Evolutionary conservation across 1,140 invertebrate species (phyloP).

Genomic region (Argopecten irradians): DNA sequence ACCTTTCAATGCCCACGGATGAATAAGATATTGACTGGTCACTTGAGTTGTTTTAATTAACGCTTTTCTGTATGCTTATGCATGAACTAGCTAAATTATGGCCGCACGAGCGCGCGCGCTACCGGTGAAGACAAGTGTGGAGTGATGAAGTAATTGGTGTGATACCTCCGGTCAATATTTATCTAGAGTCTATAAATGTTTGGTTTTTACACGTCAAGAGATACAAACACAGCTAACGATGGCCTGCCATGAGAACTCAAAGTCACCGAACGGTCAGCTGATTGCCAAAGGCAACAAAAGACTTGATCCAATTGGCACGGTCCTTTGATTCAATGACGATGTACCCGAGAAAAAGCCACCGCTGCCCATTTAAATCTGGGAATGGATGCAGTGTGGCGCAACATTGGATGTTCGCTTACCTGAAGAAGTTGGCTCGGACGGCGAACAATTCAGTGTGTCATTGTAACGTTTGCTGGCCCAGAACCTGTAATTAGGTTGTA

Average conservation of each 20-base stretch:
- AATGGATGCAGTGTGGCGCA: conserved; percentile 3
- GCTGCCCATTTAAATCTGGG: not conserved
- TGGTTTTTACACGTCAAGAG: conserved; percentile 2
- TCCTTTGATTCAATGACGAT: not conserved
- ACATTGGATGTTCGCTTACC: not conserved
- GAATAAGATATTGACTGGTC: not conserved
- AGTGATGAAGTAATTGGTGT: conserved; percentile 18
- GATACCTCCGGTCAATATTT: not conserved
- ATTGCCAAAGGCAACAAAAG: conserved; percentile 21
- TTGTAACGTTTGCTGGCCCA: not conserved
- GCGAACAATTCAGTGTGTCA: not conserved
- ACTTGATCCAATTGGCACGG: conserved; percentile 9
- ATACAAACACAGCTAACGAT: conserved; percentile 17
- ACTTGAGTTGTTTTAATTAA: not conserved
- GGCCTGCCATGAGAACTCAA: not conserved
- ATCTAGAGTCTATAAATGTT: not conserved
- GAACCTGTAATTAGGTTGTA: not conserved
- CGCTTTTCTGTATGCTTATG: not conserved
- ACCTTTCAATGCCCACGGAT: not conserved
- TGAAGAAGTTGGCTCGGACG: not conserved
- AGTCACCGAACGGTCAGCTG: not conserved
- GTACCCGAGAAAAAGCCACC: not conserved
- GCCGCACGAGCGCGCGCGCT: not conserved
- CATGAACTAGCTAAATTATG: not conserved
- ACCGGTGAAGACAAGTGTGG: not conserved